These are phyloP conservation scores for Pogonocichla stellata DNA, from an alignment of 2,113 vertebrate genomes.

Conservation along the genomic window DNA sequence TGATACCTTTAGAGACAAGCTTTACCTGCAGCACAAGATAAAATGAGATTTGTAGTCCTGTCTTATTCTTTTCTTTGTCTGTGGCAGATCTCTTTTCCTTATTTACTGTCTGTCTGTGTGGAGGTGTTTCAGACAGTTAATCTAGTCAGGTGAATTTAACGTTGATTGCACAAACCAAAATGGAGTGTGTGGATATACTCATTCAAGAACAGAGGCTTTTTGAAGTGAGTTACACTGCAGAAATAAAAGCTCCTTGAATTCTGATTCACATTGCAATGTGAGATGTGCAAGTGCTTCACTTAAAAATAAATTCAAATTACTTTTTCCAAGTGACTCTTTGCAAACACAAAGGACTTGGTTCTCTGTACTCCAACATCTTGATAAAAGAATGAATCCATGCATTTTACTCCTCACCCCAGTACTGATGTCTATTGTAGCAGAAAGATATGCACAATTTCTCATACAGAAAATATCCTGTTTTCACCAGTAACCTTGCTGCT, in stretches of 20 bases:
- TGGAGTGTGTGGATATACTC: neutral
- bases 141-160: neutral
- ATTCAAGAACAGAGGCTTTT: neutral
- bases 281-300: neutral
- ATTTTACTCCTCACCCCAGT: neutral
- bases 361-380: neutral
- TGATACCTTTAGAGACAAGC: neutral
- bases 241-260: constrained; percentile 19
- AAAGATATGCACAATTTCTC: neutral
- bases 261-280: neutral
- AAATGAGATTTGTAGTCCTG: neutral
- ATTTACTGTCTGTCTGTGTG: neutral
- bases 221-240: neutral
- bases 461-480: neutral
- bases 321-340: neutral
- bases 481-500: constrained; percentile 12
- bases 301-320: neutral
- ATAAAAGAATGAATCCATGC: neutral
- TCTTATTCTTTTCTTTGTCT: neutral
- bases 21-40: neutral
- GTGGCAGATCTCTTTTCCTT: neutral
- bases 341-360: neutral
- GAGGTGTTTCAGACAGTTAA: neutral
- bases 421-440: neutral
- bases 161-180: neutral